A percentile compares a stretch with the other conserved stretches of the same genome.
Conservation (phyloP, 2,888 invertebrate species). For the Mycalesis mineus region DNA sequence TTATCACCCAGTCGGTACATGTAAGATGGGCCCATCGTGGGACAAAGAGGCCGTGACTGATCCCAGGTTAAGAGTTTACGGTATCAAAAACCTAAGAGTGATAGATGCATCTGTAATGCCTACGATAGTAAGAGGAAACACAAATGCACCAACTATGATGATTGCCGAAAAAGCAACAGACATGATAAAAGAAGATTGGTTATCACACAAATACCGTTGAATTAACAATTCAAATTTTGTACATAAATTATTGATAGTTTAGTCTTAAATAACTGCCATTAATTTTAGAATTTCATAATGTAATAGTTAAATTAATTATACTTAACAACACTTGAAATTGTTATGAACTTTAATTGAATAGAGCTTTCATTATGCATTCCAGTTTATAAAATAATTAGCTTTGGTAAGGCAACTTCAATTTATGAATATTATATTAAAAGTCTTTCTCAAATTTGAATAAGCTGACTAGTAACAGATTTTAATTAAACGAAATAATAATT, state of each 20-base stretch:
- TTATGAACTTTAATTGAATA: not conserved
- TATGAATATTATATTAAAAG: no score
- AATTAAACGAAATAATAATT: no score
- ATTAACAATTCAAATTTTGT: not conserved
- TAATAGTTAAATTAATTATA: not conserved
- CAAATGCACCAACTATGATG: conserved; percentile 91
- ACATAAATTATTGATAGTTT: not conserved
- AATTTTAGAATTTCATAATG: not conserved
- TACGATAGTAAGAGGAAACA: conserved; percentile 82
- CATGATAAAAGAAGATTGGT: conserved; percentile 77
- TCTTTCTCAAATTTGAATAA: no score
- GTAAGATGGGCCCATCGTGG: conserved; percentile 83
- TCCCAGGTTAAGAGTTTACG: conserved; percentile 79
- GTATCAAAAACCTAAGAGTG: conserved; percentile 80
- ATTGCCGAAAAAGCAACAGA: conserved; percentile 90
- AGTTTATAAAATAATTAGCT: no score
- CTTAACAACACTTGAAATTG: not conserved
- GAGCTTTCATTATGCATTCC: no score
- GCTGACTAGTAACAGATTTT: no score
- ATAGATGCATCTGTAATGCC: conserved; percentile 85
- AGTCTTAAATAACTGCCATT: not conserved
- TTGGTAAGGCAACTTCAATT: no score
- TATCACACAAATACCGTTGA: not conserved
- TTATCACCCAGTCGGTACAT: conserved; percentile 84
- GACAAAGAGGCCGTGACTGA: conserved; percentile 82